phyloP scores from a whole-genome alignment of 1,140 invertebrate genomes.

The Drosophila miranda region DNA sequence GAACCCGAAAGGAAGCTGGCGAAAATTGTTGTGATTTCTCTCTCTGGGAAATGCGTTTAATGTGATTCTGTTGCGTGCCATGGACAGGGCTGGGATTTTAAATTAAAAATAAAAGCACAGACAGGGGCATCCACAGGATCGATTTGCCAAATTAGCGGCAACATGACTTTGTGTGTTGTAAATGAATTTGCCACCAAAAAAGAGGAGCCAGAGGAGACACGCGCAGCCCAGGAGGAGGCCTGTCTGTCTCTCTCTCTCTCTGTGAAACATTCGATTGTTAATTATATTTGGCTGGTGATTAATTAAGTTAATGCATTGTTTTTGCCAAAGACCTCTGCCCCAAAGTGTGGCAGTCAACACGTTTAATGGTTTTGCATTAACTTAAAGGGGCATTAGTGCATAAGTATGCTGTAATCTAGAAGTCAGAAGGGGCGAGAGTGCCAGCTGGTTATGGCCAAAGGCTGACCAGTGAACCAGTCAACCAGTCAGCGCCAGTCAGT shows the following conservation, averaged over 20 bases:
- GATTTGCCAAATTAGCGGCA: slow-evolving; percentile 61
- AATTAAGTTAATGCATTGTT: slow-evolving; percentile 36
- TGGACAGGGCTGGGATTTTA: slow-evolving; percentile 22
- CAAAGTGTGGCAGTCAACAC: slow-evolving; percentile 75
- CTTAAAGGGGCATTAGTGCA: slow-evolving; percentile 74
- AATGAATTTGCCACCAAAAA: slow-evolving; percentile 43
- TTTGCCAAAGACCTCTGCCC: slow-evolving; percentile 19
- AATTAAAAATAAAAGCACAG: slow-evolving; percentile 35
- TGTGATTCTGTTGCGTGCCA: slow-evolving; percentile 46
- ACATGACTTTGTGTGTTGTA: slow-evolving; percentile 60
- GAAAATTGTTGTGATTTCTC: slow-evolving; percentile 50
- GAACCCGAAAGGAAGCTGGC: slow-evolving; percentile 40
- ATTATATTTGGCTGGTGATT: slow-evolving; percentile 38
- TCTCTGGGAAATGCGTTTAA: slow-evolving; percentile 55
- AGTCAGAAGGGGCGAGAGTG: slow-evolving; percentile 25
- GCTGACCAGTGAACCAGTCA: slow-evolving; percentile 33
- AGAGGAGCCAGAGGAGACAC: background rate
- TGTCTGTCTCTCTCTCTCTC: background rate
- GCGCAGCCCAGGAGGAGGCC: slow-evolving; percentile 27
- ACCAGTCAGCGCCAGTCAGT: slow-evolving; percentile 33
- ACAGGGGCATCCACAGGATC: slow-evolving; percentile 18
- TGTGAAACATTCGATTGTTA: slow-evolving; percentile 51
- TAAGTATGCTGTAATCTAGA: slow-evolving; percentile 72
- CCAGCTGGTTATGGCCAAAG: slow-evolving; percentile 13
- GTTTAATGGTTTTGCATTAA: slow-evolving; percentile 73